Percentiles rank a stretch among this genome's conserved stretches.
phyloP scores from a whole-genome alignment of 2,888 invertebrate genomes.

The Prenolepis imparis region DNA sequence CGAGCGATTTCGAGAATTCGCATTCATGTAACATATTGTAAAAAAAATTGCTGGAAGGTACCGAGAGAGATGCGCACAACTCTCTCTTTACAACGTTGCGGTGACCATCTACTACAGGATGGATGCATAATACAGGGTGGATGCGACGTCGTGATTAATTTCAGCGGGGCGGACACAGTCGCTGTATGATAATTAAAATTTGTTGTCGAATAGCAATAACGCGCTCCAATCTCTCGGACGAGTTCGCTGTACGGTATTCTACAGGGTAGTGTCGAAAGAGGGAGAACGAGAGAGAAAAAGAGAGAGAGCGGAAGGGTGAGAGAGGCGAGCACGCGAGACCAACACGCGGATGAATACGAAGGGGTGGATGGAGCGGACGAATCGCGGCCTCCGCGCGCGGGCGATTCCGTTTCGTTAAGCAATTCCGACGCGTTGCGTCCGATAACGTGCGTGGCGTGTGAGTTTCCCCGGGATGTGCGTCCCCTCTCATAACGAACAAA shows the following conservation, averaged over 20 bases:
- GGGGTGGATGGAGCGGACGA: conserved; percentile 57
- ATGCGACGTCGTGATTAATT: conserved; percentile 76
- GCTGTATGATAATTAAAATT: conserved; percentile 82
- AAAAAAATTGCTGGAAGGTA: not conserved
- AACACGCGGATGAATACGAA: not conserved
- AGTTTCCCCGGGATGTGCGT: not conserved
- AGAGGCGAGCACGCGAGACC: conserved; percentile 10
- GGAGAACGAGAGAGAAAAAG: conserved; percentile 8
- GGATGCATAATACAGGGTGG: not conserved
- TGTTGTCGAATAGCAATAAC: conserved; percentile 79
- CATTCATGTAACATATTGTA: not conserved
- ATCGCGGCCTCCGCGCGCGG: conserved; percentile 12
- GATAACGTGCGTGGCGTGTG: conserved; percentile 73
- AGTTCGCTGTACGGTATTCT: not conserved
- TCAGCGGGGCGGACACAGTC: conserved; percentile 70
- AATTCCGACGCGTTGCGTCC: conserved; percentile 77
- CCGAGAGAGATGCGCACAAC: not conserved
- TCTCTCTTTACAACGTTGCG: not conserved
- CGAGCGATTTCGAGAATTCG: not conserved
- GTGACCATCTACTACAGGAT: not conserved
- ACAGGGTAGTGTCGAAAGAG: conserved; percentile 1
- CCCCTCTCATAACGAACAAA: conserved; percentile 78
- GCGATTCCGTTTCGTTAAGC: conserved; percentile 80
- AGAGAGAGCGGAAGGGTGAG: no score
- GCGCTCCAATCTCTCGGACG: conserved; percentile 58